phyloP scores from a whole-genome alignment of 2,888 invertebrate species.

The Stenodera caucasica region DNA sequence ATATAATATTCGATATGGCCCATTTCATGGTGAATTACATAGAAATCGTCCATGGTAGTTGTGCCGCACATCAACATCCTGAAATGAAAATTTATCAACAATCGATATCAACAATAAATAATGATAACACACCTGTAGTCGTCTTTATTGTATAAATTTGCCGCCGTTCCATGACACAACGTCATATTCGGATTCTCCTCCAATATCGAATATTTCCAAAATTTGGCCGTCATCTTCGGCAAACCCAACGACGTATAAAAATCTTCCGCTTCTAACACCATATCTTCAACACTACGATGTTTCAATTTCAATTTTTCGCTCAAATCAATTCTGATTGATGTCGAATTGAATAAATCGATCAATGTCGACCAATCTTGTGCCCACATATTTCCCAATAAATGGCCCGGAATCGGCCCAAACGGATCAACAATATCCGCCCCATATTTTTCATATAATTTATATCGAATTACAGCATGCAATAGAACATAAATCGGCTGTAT shows the following conservation, averaged over 20 bases:
- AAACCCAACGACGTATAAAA: slow-evolving; percentile 81
- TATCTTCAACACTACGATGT: not conserved
- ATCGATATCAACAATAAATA: slow-evolving; percentile 77
- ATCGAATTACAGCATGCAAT: slow-evolving; percentile 73
- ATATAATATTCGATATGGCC: slow-evolving; percentile 81
- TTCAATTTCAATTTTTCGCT: slow-evolving; percentile 7
- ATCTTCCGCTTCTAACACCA: slow-evolving; percentile 76
- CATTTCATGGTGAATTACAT: slow-evolving; percentile 83
- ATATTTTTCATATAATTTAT: slow-evolving; percentile 60
- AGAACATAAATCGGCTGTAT: slow-evolving; percentile 68
- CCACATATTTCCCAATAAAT: slow-evolving; percentile 85
- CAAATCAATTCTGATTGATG: slow-evolving; percentile 66
- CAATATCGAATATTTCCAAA: slow-evolving; percentile 82
- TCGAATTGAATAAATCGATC: slow-evolving; percentile 76
- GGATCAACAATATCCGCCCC: slow-evolving; percentile 55
- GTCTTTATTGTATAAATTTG: too few relatives aligned
- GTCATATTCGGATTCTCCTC: slow-evolving; percentile 75
- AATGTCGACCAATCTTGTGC: slow-evolving; percentile 78
- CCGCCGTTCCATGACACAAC: slow-evolving; percentile 85
- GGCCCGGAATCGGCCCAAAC: slow-evolving; percentile 82
- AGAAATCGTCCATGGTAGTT: slow-evolving; percentile 73
- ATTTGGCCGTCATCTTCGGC: slow-evolving; percentile 78
- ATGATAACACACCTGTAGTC: too few relatives aligned
- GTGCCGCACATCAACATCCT: slow-evolving; percentile 77
- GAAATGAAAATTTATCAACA: slow-evolving; percentile 91